Conservation (phyloP, 2,888 invertebrate species). For the Rhagium mordax region DNA sequence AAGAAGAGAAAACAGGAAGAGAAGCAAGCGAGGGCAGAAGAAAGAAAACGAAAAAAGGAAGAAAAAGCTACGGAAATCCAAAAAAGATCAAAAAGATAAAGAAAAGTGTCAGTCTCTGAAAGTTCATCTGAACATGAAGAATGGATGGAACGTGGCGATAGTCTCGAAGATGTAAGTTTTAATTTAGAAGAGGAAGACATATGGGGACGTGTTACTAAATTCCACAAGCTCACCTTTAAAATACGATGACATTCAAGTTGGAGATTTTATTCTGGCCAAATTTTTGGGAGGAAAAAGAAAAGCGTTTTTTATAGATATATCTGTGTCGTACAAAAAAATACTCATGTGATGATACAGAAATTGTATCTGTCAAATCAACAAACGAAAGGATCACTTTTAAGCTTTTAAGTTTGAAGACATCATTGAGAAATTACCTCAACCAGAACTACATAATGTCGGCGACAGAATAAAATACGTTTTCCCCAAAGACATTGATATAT, state of each 20-base stretch:
- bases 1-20: conserved; percentile 19
- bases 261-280: conserved; percentile 26
- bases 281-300: conserved; percentile 6
- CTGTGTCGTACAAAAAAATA: background rate
- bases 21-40: conserved; percentile 31
- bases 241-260: background rate
- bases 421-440: background rate
- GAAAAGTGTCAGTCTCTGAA: conserved; percentile 28
- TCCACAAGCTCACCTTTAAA: background rate
- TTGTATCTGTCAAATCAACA: background rate
- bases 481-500: background rate
- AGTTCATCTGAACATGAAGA: conserved; percentile 31
- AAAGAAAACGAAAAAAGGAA: conserved; percentile 27
- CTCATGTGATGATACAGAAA: background rate
- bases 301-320: background rate
- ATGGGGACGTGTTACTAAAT: background rate
- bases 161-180: conserved; percentile 29
- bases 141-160: conserved; percentile 33
- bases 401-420: background rate
- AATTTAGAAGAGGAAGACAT: background rate
- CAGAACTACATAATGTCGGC: background rate
- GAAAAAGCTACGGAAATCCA: conserved; percentile 9
- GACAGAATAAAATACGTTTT: background rate
- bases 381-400: background rate
- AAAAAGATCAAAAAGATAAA: conserved; percentile 17